Conservation (phyloP, 2,113 vertebrate genomes). For the Chaetura pelagica region DNA sequence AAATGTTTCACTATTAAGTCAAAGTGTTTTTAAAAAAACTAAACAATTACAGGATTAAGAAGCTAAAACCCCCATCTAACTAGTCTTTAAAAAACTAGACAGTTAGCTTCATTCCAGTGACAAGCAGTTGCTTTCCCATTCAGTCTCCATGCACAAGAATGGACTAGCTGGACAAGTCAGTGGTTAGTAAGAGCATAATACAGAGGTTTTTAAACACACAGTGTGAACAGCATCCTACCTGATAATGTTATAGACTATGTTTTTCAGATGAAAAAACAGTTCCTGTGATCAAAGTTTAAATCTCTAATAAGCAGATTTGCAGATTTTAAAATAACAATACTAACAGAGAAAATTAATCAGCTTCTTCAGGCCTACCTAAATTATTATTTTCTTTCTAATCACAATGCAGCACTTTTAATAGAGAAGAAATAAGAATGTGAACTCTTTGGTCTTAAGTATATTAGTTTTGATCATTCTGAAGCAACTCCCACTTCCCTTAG, state of each 20-base stretch:
- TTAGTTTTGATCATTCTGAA: constrained; percentile 30
- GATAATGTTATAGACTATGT: background rate
- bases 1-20: background rate
- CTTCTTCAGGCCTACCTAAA: constrained; percentile 62
- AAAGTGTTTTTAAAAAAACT: background rate
- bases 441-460: background rate
- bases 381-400: constrained; percentile 64
- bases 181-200: background rate
- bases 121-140: background rate
- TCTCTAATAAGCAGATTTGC: constrained; percentile 58
- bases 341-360: constrained; percentile 71
- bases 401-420: constrained; percentile 61
- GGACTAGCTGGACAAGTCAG: background rate
- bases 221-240: background rate
- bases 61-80: background rate
- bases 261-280: constrained; percentile 8
- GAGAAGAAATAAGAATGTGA: constrained; percentile 37
- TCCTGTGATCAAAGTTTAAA: constrained; percentile 52
- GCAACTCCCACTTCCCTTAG: background rate
- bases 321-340: constrained; percentile 41
- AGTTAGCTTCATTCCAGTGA: background rate
- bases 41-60: background rate
- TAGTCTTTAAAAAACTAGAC: background rate
- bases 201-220: constrained; percentile 23
- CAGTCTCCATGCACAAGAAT: background rate